These are phyloP conservation scores for Pomacea canaliculata DNA, from an alignment of 2,888 invertebrate species.

Conservation along the genomic window DNA sequence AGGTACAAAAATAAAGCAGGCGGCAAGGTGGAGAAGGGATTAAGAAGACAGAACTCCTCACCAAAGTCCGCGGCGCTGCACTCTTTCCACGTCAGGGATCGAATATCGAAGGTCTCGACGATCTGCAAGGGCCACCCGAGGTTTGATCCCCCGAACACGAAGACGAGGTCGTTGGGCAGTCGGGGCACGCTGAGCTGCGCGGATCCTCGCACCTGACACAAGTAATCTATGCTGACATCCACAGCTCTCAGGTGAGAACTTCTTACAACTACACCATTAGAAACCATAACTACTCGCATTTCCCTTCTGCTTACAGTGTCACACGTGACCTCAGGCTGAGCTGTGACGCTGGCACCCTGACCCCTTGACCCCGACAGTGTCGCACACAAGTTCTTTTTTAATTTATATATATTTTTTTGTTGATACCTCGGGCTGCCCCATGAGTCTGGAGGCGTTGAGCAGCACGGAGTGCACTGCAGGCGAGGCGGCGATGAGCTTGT, in stretches of 20 bases:
- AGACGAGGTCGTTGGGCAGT: constrained; percentile 89
- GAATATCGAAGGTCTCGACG: constrained; percentile 71
- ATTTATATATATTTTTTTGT: too few species aligned
- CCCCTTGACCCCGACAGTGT: too few species aligned
- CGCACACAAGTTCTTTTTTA: too few species aligned
- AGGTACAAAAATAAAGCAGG: too few species aligned
- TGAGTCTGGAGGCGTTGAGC: constrained; percentile 12
- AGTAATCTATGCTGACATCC: too few species aligned
- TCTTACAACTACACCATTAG: too few species aligned
- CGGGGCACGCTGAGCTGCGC: constrained; percentile 69
- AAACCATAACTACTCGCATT: too few species aligned
- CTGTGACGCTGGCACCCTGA: too few species aligned
- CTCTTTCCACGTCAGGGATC: constrained; percentile 77
- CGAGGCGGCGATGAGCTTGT: constrained; percentile 21
- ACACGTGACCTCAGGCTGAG: too few species aligned
- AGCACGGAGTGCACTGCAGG: constrained; percentile 19
- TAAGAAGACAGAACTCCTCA: neutral
- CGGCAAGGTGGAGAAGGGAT: too few species aligned
- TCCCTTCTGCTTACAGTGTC: too few species aligned
- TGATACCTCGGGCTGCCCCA: constrained; percentile 14
- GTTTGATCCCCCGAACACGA: constrained; percentile 86
- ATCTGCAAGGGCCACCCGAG: constrained; percentile 75
- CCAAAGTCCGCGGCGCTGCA: constrained; percentile 69
- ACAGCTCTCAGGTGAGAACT: too few species aligned
- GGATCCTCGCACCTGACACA: neutral